Percentiles rank a stretch among this genome's conserved stretches.
Conservation (phyloP, 2,113 vertebrate genomes). For the Mionectes macconnelli region DNA sequence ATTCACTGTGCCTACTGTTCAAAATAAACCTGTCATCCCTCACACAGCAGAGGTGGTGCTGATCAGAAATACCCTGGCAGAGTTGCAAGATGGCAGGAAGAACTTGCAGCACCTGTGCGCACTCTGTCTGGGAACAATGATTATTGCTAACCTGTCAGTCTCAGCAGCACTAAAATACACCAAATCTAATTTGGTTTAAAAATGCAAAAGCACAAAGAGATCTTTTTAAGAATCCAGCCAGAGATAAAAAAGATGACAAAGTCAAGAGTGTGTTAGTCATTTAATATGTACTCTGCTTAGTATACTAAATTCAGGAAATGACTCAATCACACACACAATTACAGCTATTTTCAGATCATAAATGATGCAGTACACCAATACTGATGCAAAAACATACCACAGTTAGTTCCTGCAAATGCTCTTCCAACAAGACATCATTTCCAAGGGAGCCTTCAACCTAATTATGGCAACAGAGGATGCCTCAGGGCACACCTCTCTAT, state of each 20-base stretch:
- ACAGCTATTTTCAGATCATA: conserved; percentile 76
- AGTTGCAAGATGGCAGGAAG: not conserved
- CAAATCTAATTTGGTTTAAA: conserved; percentile 33
- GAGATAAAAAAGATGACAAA: conserved; percentile 68
- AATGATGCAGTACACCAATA: conserved; percentile 68
- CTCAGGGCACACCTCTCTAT: conserved; percentile 57
- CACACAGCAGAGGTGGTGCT: not conserved
- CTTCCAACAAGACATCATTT: conserved; percentile 68
- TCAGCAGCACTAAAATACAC: not conserved
- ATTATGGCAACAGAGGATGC: conserved; percentile 71
- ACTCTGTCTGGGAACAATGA: not conserved
- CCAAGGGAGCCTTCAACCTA: conserved; percentile 74
- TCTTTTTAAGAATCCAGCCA: conserved; percentile 57
- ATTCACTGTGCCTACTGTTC: not conserved
- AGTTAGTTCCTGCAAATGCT: conserved; percentile 76
- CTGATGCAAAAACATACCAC: conserved; percentile 75
- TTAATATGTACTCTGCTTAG: conserved; percentile 66
- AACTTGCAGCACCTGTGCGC: not conserved
- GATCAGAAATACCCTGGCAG: not conserved
- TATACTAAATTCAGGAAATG: conserved; percentile 79
- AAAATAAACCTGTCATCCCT: not conserved
- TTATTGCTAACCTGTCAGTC: conserved; percentile 17
- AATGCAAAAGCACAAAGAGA: conserved; percentile 44
- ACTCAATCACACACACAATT: conserved; percentile 77
- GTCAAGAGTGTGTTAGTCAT: conserved; percentile 71